Evolutionary conservation across 2,888 invertebrate genomes (phyloP), one percentile per base, ranked within the genome.

Genomic region (Dasypogon diadema): DNA sequence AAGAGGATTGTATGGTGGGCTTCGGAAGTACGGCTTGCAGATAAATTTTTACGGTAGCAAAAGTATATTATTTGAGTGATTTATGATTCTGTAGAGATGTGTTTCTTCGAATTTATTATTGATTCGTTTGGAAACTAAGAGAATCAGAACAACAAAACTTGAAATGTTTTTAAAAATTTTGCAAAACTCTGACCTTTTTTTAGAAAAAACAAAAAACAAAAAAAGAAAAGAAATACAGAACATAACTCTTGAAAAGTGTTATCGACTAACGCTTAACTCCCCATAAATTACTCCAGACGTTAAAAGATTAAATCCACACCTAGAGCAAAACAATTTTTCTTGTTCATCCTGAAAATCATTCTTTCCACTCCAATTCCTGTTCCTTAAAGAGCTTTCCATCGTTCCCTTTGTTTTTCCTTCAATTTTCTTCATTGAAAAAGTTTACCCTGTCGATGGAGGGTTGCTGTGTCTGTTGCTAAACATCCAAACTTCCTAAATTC

Each of bases 331-430:
- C 56, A 56, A 21, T 56, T 56, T 30, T 26, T 30, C 56, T 16
- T 46, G 65, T 68, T 68, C 48, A 68, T 68, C 65, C 65, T 24
- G 26, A 68, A 48, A 68, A 68, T 68, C 65, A 68, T 68, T 68
- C 65, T 4, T 68, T 68, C 65, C 65, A 26, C 65, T 68, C 48
- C 48, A 68, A 48, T 48, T 48, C 65, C 14, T 24, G 18, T 21
- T 22, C 16, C 65, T 24, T 48, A 68, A 48, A 46, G 48, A 68
- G 65, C n/a, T 68, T 24, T 68, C n/a, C 16, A 34, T 37, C 60
- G 6, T 8, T 37, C 37, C 37, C 14, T 21, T 54, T 54, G 54
- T 54, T 54, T 54, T 54, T 22, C 21, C 22, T 18, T 22, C 21
- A 16, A 6, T 54, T 54, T 22, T 10, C 21, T 12, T 12, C 21